Base-by-base conservation (phyloP, 2,888 invertebrate species). In the Caenorhabditis parvicauda region DNA sequence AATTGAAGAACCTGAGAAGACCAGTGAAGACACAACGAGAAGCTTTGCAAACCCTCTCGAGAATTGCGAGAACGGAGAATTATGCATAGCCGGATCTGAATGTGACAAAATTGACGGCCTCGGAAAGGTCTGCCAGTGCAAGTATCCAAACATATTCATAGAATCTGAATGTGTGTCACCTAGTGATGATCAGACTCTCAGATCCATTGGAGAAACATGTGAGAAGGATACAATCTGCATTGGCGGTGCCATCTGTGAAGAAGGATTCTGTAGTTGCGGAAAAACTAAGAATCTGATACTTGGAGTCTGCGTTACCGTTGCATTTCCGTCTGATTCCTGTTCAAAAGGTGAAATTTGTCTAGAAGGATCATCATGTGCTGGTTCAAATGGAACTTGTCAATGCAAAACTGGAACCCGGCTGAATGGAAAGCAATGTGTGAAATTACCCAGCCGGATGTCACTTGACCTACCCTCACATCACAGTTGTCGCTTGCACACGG, bases 291-390 rank as follows among this genome's bases (percentile, higher is more conserved):
- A 58, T 21, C 55, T 69, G 14, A 59, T 72, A n/a, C 67, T 70
- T 9, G 77, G 76, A 1, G 67, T 74, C 38, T 77, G 77, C 49
- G 60, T 77, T 2, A 39, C 45, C 38, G 54, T 61, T 2, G 64
- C 76, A 1, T 27, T 58, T 17, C 77, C 78, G 2, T 77, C 74
- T 9, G 74, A 73, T 17, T 57, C 65, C 6, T 79, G 79, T 54
- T 64, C 57, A n/a, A 54, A 63, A 12, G 77, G 77, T 25, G 74
- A 76, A 46, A 54, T 75, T n/a, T 79, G 79, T 44, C 57, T 67
- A 2, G 65, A 65, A 12, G 74, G 74, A 19, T 65, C 71, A 3
- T 42, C 69, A 19, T 75, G 75, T 49, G 60, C 62, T 2, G 70
- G 56, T 19, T 39, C 45, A 22, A 50, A 58, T 3, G 22, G 54